Evolutionary conservation across 1,140 invertebrate genomes (phyloP).

Genomic region (Phortica variegata): DNA sequence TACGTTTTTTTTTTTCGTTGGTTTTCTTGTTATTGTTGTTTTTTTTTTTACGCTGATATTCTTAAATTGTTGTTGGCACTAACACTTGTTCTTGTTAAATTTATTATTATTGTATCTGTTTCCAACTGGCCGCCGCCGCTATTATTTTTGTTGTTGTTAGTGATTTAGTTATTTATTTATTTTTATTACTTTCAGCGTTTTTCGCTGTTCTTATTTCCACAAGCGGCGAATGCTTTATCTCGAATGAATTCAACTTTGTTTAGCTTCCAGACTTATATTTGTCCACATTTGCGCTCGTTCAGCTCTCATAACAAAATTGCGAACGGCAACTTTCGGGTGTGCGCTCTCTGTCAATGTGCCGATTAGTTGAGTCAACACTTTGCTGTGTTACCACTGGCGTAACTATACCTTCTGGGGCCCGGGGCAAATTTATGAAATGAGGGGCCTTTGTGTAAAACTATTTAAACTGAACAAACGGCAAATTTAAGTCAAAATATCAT

Average conservation of each 20-base stretch:
- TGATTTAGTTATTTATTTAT: constrained; percentile 6
- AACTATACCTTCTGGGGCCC: no score
- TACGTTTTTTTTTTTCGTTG: constrained; percentile 2
- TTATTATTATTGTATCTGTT: no score
- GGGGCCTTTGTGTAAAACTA: no score
- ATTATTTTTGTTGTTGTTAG: not conserved
- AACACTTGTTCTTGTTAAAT: no score
- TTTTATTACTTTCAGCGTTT: constrained; percentile 12
- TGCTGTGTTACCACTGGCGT: no score
- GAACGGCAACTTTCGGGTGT: not conserved
- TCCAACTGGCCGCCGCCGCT: constrained; percentile 24
- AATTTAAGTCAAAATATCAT: no score
- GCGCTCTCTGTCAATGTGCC: constrained; percentile 13
- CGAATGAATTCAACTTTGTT: constrained; percentile 20
- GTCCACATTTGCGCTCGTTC: constrained; percentile 1
- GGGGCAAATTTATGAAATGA: no score
- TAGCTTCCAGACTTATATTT: constrained; percentile 30
- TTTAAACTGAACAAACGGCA: no score
- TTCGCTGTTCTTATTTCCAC: constrained; percentile 9
- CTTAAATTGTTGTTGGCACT: no score
- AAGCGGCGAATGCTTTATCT: constrained; percentile 27
- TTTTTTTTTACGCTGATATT: no score
- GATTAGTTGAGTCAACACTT: no score
- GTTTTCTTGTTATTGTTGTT: no score
- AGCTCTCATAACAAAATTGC: not conserved